A percentile compares a stretch with the other conserved stretches of the same genome.
Conservation (phyloP, 2,797 vertebrate species). For the Intellagama lesueurii region DNA sequence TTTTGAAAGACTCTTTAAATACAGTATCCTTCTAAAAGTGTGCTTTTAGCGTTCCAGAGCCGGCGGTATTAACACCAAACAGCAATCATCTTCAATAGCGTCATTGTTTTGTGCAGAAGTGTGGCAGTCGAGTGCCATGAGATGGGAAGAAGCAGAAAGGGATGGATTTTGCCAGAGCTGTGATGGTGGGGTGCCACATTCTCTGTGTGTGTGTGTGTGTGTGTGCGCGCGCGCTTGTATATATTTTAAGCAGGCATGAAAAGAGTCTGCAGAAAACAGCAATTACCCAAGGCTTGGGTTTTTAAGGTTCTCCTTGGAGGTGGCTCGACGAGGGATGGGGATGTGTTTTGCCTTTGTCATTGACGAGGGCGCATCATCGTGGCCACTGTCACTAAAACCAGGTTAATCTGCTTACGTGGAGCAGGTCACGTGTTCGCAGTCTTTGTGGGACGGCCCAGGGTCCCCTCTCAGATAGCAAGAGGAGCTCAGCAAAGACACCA, state of each 20-base stretch:
- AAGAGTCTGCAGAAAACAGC: constrained; percentile 11
- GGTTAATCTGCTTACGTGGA: constrained; percentile 29
- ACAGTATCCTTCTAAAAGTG: constrained; percentile 2
- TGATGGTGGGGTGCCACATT: not conserved
- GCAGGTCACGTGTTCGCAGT: accelerated
- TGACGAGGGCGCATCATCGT: not conserved
- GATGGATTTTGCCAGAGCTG: not conserved
- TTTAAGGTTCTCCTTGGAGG: accelerated
- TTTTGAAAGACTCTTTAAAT: constrained; percentile 2
- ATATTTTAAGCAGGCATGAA: not conserved
- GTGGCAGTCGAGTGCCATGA: not conserved
- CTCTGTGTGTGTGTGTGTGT: not conserved
- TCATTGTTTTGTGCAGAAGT: constrained; percentile 21
- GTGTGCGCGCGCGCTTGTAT: not conserved
- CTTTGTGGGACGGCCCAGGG: accelerated
- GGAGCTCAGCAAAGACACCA: not conserved
- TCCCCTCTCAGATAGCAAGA: accelerated
- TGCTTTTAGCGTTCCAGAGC: not conserved
- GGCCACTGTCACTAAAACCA: accelerated
- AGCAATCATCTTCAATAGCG: constrained; percentile 11
- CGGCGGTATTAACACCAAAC: not conserved
- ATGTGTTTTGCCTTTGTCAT: not conserved
- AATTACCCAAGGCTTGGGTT: not conserved
- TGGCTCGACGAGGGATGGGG: not conserved
- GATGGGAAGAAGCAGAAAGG: not conserved